These are phyloP conservation scores for Aleiodes alternator DNA, from an alignment of 2,888 invertebrate species.

Conservation along the genomic window DNA sequence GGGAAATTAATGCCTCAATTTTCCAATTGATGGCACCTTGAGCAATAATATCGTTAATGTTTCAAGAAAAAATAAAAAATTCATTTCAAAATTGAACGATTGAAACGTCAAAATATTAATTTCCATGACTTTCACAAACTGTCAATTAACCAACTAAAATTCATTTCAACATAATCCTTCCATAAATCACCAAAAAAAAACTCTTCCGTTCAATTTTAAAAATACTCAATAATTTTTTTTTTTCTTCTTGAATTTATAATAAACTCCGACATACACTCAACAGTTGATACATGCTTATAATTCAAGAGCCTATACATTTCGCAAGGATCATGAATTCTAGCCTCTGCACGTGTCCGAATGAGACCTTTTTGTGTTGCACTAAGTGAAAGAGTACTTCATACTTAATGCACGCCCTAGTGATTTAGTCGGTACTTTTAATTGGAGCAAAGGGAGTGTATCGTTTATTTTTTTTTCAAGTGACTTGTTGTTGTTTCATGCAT, in stretches of 20 bases:
- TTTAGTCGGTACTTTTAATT: slow-evolving; percentile 65
- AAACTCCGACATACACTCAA: slow-evolving; percentile 1
- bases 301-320: slow-evolving; percentile 60
- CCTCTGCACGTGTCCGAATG: slow-evolving; percentile 69
- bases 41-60: too few species aligned
- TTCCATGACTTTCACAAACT: too few species aligned
- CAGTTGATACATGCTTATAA: slow-evolving; percentile 16
- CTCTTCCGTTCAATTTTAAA: too few species aligned
- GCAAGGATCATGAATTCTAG: slow-evolving; percentile 74
- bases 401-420: slow-evolving; percentile 37
- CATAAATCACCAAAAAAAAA: too few species aligned
- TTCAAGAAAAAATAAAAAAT: too few species aligned
- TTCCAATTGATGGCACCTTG: not conserved
- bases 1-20: not conserved
- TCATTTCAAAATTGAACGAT: too few species aligned
- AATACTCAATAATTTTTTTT: not conserved
- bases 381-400: slow-evolving; percentile 69
- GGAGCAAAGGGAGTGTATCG: slow-evolving; percentile 13
- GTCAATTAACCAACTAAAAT: too few species aligned
- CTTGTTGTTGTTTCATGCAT: not conserved
- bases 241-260: not conserved
- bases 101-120: too few species aligned
- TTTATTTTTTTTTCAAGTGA: slow-evolving; percentile 8
- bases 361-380: slow-evolving; percentile 66
- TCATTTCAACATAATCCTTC: too few species aligned